A percentile compares a stretch with the other conserved stretches of the same genome.
Evolutionary conservation across 2,797 vertebrate species (phyloP).

Genomic region (Syngnathus rostellatus): DNA sequence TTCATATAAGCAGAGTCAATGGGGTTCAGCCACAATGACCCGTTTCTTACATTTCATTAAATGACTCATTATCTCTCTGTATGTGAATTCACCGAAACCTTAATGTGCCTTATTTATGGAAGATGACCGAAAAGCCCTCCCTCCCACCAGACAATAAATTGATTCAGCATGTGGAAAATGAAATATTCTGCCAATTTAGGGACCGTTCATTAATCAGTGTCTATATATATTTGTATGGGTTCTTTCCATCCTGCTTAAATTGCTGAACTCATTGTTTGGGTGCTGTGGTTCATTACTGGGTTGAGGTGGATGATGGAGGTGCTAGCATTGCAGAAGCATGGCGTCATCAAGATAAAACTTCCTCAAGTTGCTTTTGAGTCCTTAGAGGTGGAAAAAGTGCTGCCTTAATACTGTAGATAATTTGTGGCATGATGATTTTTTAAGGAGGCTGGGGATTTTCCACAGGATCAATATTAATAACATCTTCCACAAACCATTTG

Average conservation of each 20-base stretch:
- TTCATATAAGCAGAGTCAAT: conserved; percentile 11
- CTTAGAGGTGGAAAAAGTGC: conserved; percentile 44
- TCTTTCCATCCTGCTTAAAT: background rate
- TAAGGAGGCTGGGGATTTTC: conserved; percentile 58
- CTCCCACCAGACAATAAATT: conserved; percentile 5
- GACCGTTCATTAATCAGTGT: background rate
- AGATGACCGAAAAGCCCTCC: conserved; percentile 25
- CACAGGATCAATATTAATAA: conserved; percentile 49
- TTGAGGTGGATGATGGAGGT: conserved; percentile 18
- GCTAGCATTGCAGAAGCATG: conserved; percentile 24
- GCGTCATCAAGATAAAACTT: conserved; percentile 34
- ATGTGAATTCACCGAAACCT: conserved; percentile 28
- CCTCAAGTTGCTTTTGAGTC: conserved; percentile 20
- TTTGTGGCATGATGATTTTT: conserved; percentile 61
- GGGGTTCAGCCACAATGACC: conserved; percentile 21
- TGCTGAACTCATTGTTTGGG: background rate
- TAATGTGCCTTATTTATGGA: conserved; percentile 23
- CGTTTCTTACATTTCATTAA: conserved; percentile 38
- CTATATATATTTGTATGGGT: background rate
- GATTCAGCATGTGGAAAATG: conserved; percentile 9
- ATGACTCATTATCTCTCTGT: conserved; percentile 23
- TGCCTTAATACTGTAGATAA: conserved; percentile 50
- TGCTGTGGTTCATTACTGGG: background rate
- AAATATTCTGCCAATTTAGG: conserved; percentile 1
- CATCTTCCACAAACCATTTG: conserved; percentile 40